Base-by-base conservation (phyloP, 2,888 invertebrate species). In the Xanthorhoe spadicearia region DNA sequence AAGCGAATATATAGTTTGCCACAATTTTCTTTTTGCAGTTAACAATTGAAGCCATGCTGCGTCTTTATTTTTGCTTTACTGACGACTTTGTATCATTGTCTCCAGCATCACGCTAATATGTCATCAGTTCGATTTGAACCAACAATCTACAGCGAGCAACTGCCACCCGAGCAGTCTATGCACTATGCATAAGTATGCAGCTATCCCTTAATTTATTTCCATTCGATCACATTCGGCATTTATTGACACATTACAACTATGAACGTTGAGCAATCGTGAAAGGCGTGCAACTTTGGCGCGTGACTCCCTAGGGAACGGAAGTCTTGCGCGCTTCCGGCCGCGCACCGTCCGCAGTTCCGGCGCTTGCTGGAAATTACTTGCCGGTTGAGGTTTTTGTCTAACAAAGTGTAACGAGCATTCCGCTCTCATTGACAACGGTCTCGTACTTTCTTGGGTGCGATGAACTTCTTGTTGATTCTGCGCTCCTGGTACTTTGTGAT, bases 261-360 rank as follows among this genome's bases (percentile, higher is more conserved):
- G 71, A 65, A 67, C 69, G 69, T 71, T 74, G 72, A 68, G 72
- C 69, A 74, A 74, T 82, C 81, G 83, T 85, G 86, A 85, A 85
- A 84, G 86, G 77, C 79, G 78, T 77, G 75, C 77, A 85, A 77
- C 79, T 77, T 77, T 79, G 81, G 78, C 81, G 88, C 89, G 87
- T 88, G 88, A 87, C 90, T 91, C 90, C 91, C 86, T 86, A 85
- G 87, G 92, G 91, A 90, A 87, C 91, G 92, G 91, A 92, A 90
- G 90, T 92, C 90, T 92, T 89, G 89, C 89, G 86, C 84, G 78
- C 86, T 90, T 90, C 91, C 91, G 74, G 69, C 59, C 64, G 82
- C 74, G 76, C 77, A 78, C 79, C 76, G 78, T 75, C 88, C 90
- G 90, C 83, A 92, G 90, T 90, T 92, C 91, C 91, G 91, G 85